Evolutionary conservation across 2,113 vertebrate species (phyloP).

Genomic region (Phrynosoma platyrhinos): DNA sequence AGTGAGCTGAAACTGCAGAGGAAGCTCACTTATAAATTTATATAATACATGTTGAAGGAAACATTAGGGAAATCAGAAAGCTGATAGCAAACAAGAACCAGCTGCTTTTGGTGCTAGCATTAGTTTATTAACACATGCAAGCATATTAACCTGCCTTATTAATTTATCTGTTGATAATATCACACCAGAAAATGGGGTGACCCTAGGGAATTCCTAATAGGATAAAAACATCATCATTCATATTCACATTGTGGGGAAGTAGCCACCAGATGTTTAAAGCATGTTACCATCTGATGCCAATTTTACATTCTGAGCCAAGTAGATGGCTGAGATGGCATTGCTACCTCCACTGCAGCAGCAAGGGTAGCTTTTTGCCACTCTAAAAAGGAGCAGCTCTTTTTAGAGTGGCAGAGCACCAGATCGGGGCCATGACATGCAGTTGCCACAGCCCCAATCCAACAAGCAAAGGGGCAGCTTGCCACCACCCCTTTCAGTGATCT

Average conservation of each 20-base stretch:
- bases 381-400: too few species aligned
- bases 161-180: slow-evolving; percentile 64
- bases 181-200: slow-evolving; percentile 47
- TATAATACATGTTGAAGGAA: slow-evolving; percentile 29
- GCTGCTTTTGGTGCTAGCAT: slow-evolving; percentile 56
- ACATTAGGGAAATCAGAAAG: slow-evolving; percentile 45
- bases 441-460: too few species aligned
- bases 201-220: slow-evolving; percentile 31
- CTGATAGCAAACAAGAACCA: slow-evolving; percentile 60
- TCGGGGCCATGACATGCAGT: too few species aligned
- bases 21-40: slow-evolving; percentile 41
- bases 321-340: not conserved
- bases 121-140: slow-evolving; percentile 57
- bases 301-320: not conserved
- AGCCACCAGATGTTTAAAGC: slow-evolving; percentile 3
- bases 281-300: not conserved
- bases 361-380: too few species aligned
- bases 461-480: too few species aligned
- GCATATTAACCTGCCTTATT: slow-evolving; percentile 65
- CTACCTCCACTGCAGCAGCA: too few species aligned
- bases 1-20: slow-evolving; percentile 41
- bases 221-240: slow-evolving; percentile 26
- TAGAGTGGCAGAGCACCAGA: too few species aligned
- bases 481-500: too few species aligned
- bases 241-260: slow-evolving; percentile 19